A percentile compares a stretch with the other conserved stretches of the same genome.
phyloP scores from a whole-genome alignment of 2,888 invertebrate genomes.

The Euproctis similis region DNA sequence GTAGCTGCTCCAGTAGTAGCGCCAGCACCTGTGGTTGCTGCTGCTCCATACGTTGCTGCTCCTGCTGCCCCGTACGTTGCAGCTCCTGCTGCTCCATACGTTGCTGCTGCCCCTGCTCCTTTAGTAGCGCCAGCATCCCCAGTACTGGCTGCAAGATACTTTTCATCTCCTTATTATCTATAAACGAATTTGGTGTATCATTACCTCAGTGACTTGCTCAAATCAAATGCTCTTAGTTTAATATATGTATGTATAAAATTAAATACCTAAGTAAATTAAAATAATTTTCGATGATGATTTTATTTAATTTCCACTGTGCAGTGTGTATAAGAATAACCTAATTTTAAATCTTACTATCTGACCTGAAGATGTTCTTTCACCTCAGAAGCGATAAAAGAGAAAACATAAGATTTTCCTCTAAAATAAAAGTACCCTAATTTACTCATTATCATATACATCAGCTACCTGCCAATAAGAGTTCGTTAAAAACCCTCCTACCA shows the following conservation, averaged over 20 bases:
- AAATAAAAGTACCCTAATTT: too few relatives aligned
- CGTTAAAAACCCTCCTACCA: too few relatives aligned
- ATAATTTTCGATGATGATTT: too few relatives aligned
- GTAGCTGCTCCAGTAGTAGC: conserved; percentile 79
- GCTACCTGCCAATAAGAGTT: too few relatives aligned
- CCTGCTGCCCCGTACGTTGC: conserved; percentile 72
- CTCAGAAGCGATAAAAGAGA: too few relatives aligned
- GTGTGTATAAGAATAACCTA: too few relatives aligned
- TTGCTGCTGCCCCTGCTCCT: conserved; percentile 28
- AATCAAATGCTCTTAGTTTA: conserved; percentile 21
- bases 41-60: conserved; percentile 43
- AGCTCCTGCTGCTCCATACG: conserved; percentile 78
- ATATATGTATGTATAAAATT: conserved; percentile 12
- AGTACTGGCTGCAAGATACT: conserved; percentile 37
- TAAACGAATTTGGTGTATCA: conserved; percentile 67
- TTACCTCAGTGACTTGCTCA: conserved; percentile 71
- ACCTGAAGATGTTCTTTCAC: too few relatives aligned
- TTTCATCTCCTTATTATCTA: conserved; percentile 50
- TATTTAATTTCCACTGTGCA: too few relatives aligned
- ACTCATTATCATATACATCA: too few relatives aligned
- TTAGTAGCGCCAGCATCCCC: conserved; percentile 29
- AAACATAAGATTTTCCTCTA: too few relatives aligned
- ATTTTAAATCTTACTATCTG: too few relatives aligned
- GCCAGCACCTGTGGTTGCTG: conserved; percentile 42
- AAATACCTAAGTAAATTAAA: too few relatives aligned